Evolutionary conservation across 1,140 invertebrate species (phyloP).

Genomic region (Octopus sinensis): DNA sequence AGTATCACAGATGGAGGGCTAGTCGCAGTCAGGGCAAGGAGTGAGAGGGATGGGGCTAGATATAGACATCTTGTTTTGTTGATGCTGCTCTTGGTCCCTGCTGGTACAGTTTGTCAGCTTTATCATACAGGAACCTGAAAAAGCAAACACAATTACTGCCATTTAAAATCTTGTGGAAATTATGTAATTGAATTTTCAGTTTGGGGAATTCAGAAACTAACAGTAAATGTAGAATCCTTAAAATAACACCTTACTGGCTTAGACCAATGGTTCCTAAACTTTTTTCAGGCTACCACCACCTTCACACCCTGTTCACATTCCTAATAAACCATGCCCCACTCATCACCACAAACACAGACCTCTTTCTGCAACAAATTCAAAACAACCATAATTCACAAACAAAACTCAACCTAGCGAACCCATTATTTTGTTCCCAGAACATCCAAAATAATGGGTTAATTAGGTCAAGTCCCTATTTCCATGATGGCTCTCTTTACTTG

Average conservation of each 20-base stretch:
- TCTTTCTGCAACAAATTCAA: too few relatives aligned
- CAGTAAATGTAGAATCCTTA: not conserved
- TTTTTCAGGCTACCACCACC: too few relatives aligned
- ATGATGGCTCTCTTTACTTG: too few relatives aligned
- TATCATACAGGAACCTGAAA: not conserved
- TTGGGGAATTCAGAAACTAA: not conserved
- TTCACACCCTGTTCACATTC: too few relatives aligned
- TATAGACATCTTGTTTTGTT: too few relatives aligned
- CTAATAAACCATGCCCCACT: too few relatives aligned
- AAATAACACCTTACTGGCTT: not conserved
- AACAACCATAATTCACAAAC: too few relatives aligned
- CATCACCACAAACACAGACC: too few relatives aligned
- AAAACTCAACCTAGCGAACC: too few relatives aligned
- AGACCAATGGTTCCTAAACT: not conserved
- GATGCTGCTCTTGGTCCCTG: not conserved
- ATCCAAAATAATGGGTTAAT: too few relatives aligned
- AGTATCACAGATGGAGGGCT: not conserved
- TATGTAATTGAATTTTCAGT: not conserved
- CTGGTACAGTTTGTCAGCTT: not conserved
- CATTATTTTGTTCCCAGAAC: too few relatives aligned
- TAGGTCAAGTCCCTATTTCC: too few relatives aligned
- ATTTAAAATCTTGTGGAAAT: not conserved
- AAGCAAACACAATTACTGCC: not conserved
- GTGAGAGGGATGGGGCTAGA: not conserved
- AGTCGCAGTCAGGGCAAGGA: not conserved